Percentiles rank a stretch among this genome's conserved stretches.
phyloP scores from a whole-genome alignment of 2,113 vertebrate genomes.

The Hystrix cristata region DNA sequence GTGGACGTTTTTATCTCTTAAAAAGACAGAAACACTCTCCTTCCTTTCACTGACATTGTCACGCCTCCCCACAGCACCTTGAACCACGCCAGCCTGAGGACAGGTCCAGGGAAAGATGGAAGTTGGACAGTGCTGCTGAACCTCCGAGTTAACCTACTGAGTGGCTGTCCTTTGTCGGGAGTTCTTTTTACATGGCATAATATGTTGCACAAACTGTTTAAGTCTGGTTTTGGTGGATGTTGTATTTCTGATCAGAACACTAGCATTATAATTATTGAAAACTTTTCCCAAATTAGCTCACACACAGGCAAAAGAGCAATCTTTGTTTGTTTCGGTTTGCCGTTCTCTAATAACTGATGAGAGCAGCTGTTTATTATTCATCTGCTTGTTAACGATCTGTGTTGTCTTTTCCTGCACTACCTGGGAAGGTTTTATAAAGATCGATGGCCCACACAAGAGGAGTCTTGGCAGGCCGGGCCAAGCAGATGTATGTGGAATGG shows the following conservation, averaged over 20 bases:
- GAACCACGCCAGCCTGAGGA: not conserved
- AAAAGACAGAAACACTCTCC: not conserved
- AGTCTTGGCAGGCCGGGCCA: not conserved
- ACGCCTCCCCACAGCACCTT: not conserved
- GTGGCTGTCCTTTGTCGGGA: not conserved
- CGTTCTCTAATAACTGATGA: conserved; percentile 60
- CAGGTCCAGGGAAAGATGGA: not conserved
- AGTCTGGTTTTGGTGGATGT: not conserved
- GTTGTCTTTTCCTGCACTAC: conserved; percentile 26
- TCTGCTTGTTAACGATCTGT: conserved; percentile 8
- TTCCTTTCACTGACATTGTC: not conserved
- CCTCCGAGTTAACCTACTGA: not conserved
- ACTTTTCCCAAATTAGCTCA: conserved; percentile 42
- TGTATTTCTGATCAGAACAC: conserved; percentile 46
- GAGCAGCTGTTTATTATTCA: conserved; percentile 51
- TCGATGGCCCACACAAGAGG: not conserved
- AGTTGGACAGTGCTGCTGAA: not conserved
- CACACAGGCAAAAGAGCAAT: not conserved
- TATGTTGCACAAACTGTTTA: not conserved
- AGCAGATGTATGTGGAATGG: not conserved
- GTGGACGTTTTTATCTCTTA: not conserved
- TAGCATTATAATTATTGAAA: conserved; percentile 51
- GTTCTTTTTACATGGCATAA: conserved; percentile 37
- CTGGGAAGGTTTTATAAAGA: conserved; percentile 47
- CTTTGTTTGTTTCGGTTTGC: conserved; percentile 49